Evolutionary conservation across 2,888 invertebrate genomes (phyloP), one percentile per base, ranked within the genome.

Genomic region (Miltochrista miniata): DNA sequence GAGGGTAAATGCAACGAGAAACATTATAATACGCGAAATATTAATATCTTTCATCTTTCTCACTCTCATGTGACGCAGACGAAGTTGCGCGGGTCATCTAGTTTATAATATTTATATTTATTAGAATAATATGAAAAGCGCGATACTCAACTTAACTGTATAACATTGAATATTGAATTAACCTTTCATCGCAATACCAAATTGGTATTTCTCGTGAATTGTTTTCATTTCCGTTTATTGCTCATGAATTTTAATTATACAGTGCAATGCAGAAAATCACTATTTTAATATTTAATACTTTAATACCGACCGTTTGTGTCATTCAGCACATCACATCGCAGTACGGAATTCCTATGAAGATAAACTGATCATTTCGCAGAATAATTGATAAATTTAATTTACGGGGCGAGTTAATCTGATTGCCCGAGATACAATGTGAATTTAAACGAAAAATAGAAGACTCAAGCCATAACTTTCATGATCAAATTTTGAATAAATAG

Each of bases 211-310:
- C 7, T 24, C 34, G 30, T 12, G 12, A 41, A 51, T 15, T 33
- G 7, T 31, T 48, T 37, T 31, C 5, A n/a, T 12, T 42, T 12
- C 48, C 36, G 38, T 42, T 14, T 41, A 60, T 58, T 35, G 38
- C 44, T 42, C 2, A 51, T 57, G 53, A 51, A 45, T 48, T 47
- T 53, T 47, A 48, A 53, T 58, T 8, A 56, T 30, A 10, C 43
- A 56, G 40, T 24, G 56, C 65, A 60, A 56, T 68, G 61, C 71
- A 61, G 70, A 73, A 74, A 77, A 77, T 79, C 58, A 69, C 54
- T 56, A 53, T 47, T 36, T 79, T 74, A 78, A 81, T 79, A 68
- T 72, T 75, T 75, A 71, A 79, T 73, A 59, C 70, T 70, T 68
- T 76, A 73, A 78, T 79, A 77, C 74, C 69, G 71, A 72, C 70